Conservation (phyloP, 2,888 invertebrate species). For the Agrotis clavis region DNA sequence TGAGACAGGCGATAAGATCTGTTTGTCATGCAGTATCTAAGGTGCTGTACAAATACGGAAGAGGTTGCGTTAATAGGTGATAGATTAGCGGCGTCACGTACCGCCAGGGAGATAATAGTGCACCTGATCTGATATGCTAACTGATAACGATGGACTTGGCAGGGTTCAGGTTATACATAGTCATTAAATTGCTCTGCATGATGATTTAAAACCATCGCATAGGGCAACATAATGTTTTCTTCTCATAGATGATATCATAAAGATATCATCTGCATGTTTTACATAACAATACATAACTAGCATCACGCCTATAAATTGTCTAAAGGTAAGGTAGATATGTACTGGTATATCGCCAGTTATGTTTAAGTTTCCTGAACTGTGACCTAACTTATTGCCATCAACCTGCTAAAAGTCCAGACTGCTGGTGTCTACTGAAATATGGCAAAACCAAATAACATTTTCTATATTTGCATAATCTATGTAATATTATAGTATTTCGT, state of each 20-base stretch:
- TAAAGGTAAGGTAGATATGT: background rate
- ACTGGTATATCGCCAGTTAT: too few relatives aligned
- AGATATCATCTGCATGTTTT: background rate
- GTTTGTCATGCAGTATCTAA: constrained; percentile 32
- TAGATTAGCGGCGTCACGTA: constrained; percentile 35
- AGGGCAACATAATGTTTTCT: too few relatives aligned
- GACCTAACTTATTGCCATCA: too few relatives aligned
- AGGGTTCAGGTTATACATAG: background rate
- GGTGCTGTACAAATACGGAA: constrained; percentile 44
- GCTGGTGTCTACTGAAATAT: too few relatives aligned
- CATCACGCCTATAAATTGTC: background rate
- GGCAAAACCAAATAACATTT: background rate
- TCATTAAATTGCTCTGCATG: background rate
- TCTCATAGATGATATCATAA: too few relatives aligned
- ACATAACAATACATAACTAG: too few relatives aligned
- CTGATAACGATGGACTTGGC: constrained; percentile 18
- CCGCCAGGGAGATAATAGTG: background rate
- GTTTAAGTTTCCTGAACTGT: too few relatives aligned
- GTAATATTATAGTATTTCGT: too few relatives aligned
- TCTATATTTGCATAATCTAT: background rate
- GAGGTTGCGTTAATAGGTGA: constrained; percentile 46
- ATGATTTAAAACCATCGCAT: background rate
- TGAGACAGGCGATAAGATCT: constrained; percentile 38
- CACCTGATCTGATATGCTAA: constrained; percentile 11
- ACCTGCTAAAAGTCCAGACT: background rate